Conservation (phyloP, 2,113 vertebrate species). For the Podiceps cristatus region DNA sequence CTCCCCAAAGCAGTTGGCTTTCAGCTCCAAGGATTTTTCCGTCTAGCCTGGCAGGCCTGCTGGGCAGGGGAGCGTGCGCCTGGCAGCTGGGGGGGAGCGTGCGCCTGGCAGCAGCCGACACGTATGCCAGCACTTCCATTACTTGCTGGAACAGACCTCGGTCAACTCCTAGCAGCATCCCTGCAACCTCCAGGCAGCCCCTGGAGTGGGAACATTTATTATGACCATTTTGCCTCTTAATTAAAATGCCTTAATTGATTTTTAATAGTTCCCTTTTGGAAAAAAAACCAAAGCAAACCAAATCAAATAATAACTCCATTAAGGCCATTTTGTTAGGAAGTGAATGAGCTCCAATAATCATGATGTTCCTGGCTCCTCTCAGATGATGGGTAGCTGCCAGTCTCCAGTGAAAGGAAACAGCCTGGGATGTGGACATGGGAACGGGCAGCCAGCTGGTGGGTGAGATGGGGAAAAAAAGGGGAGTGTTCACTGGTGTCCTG, state of each 20-base stretch:
- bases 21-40: neutral
- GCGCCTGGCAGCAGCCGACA: neutral
- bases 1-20: neutral
- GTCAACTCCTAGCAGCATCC: conserved; percentile 3
- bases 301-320: conserved; percentile 61
- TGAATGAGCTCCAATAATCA: neutral
- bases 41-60: neutral
- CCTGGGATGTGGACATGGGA: neutral
- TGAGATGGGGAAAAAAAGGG: neutral
- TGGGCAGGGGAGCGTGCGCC: neutral
- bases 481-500: neutral
- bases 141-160: neutral
- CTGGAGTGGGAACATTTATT: neutral
- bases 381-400: conserved; percentile 25
- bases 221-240: conserved; percentile 48
- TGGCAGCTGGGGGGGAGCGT: neutral
- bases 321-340: conserved; percentile 57
- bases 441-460: neutral
- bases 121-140: conserved; percentile 32
- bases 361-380: conserved; percentile 33
- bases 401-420: conserved; percentile 22
- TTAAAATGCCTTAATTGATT: conserved; percentile 65
- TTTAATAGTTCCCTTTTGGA: conserved; percentile 40
- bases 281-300: conserved; percentile 26
- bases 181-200: neutral